These are phyloP conservation scores for Sebastes minor DNA, from an alignment of 2,797 vertebrate species.

Conservation along the genomic window DNA sequence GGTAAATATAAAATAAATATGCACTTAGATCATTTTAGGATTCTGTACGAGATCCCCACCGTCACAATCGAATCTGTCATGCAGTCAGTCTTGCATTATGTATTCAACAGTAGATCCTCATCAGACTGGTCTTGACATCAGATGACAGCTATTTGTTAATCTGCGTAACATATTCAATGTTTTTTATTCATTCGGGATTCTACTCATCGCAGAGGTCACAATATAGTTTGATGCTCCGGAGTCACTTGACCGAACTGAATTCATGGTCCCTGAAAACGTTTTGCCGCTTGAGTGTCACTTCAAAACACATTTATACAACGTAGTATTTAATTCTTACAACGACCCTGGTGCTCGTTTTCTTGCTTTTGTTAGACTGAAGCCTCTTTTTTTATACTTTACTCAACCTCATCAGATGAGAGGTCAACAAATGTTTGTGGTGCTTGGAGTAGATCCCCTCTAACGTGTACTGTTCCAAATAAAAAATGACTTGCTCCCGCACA, in stretches of 20 bases:
- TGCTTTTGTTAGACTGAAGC: not conserved
- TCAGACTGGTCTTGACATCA: not conserved
- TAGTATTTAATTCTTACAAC: not conserved
- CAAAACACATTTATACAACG: not conserved
- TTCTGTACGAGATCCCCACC: not conserved
- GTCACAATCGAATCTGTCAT: not conserved
- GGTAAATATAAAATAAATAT: not conserved
- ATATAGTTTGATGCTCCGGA: not conserved
- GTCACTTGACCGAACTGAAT: not conserved
- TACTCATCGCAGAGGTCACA: not conserved
- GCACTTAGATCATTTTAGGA: not conserved
- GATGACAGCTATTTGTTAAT: constrained; percentile 10
- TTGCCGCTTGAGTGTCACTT: not conserved
- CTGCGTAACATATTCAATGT: not conserved
- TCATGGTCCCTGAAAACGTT: not conserved
- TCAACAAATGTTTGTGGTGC: too few species aligned
- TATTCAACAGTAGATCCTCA: constrained; percentile 15
- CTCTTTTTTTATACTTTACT: not conserved
- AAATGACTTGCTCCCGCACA: too few species aligned
- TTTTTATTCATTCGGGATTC: not conserved
- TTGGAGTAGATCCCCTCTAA: too few species aligned
- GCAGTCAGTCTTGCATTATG: not conserved
- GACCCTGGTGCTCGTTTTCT: not conserved
- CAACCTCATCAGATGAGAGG: not conserved
- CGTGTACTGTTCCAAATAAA: too few species aligned